Base-by-base conservation (phyloP, 1,140 invertebrate species). In the Mesaphorura yosii region DNA sequence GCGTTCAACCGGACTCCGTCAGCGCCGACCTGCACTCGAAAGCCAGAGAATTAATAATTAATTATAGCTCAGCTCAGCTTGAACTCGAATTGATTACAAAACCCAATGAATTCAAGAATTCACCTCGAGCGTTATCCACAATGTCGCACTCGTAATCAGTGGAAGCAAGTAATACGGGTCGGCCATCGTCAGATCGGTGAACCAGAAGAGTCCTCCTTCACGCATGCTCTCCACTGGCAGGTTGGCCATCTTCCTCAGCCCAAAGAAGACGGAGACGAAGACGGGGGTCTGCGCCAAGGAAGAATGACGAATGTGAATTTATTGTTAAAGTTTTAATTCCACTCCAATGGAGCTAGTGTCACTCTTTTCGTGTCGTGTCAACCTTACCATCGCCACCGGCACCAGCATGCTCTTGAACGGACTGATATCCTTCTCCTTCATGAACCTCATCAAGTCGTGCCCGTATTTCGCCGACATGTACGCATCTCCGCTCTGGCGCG, bases 121-220 rank as follows among this genome's bases (percentile, higher is more conserved):
- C 69, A 82, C 78, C 72, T 92, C 83, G 41, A 96, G 78, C 7
- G 88, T 92, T 2, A 81, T 60, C 60, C 73, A 80, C 53, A 97
- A 67, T 3, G 91, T 93, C 1, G 73, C 63, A 68, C 81, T 80
- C 1, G 91, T 94, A 39, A 93, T 70, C 0, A 93, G 1, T 2
- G 95, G 95, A 50, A 98, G 70, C 19, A 87, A 53, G 65, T 84
- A 97, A 69, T 78, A 91, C 12, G 91, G 91, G 75, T 98, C 95
- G 25, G 82, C 70, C 7, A 88, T 60, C 3, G 89, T 92, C 14
- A 99, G 75, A 76, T 99, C 89, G 1, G 75, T 74, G 67, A 98
- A 93, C 94, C 94, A 99, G 47, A 75, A 81, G 0, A 91, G 53
- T 3, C 95, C 95, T n/a, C 93, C 94, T 20, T 75, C 70, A 55